Evolutionary conservation across 2,113 vertebrate species (phyloP).

Genomic region (Gymnorhina tibicen): DNA sequence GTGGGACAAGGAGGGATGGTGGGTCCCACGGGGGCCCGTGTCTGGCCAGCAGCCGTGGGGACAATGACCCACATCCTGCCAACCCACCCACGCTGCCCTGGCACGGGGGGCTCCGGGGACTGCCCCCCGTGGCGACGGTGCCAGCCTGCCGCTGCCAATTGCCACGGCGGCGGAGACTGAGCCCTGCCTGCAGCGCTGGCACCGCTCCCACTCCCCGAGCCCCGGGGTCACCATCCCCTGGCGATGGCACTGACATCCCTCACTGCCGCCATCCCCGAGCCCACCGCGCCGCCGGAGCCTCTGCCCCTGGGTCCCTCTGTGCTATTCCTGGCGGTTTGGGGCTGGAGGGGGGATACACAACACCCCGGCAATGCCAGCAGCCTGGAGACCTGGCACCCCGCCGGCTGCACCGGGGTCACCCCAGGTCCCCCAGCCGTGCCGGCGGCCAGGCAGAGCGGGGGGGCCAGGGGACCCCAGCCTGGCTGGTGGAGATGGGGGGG

Average conservation of each 20-base stretch:
- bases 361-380: not conserved
- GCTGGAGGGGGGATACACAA: not conserved
- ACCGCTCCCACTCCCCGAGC: not conserved
- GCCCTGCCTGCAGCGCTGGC: not conserved
- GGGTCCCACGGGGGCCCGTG: not conserved
- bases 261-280: not conserved
- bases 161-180: not conserved
- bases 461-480: not conserved
- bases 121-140: not conserved
- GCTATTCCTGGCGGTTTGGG: conserved; percentile 7
- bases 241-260: not conserved
- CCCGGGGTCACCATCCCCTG: not conserved
- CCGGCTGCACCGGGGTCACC: not conserved
- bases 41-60: not conserved
- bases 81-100: not conserved
- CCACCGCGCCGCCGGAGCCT: not conserved
- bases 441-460: not conserved
- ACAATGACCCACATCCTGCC: not conserved
- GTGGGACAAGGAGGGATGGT: not conserved
- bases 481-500: not conserved
- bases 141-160: not conserved
- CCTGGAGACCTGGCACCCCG: not conserved
- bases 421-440: not conserved
- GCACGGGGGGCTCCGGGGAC: not conserved
- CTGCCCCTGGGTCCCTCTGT: not conserved